Conservation (phyloP, 2,113 vertebrate genomes). For the Ondatra zibethicus region DNA sequence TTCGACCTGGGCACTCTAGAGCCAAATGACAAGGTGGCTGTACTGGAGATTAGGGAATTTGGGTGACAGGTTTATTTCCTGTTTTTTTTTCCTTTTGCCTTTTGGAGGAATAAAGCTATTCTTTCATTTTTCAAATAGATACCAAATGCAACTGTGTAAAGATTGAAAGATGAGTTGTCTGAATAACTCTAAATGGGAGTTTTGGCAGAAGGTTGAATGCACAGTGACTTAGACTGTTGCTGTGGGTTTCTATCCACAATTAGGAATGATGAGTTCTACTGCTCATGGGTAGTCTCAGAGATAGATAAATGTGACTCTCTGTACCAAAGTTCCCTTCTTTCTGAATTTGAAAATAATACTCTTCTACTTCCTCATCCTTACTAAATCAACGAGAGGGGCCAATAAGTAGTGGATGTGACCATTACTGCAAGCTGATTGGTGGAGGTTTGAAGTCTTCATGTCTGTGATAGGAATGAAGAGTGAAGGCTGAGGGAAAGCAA, state of each 20-base stretch:
- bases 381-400: neutral
- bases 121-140: neutral
- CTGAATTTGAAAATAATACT: neutral
- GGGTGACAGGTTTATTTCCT: neutral
- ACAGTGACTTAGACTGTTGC: neutral
- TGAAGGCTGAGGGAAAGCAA: neutral
- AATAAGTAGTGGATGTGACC: neutral
- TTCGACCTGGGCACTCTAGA: neutral
- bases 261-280: neutral
- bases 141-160: neutral
- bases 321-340: neutral
- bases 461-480: neutral
- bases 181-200: neutral
- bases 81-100: neutral
- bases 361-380: neutral
- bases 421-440: neutral
- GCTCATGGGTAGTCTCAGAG: neutral
- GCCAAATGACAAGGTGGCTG: neutral
- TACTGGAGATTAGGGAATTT: neutral
- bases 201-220: neutral
- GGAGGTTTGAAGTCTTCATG: neutral
- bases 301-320: neutral
- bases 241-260: neutral
- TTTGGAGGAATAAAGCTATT: neutral
- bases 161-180: neutral